Conservation (phyloP, 1,140 invertebrate genomes). For the Andrena cerasifolii region DNA sequence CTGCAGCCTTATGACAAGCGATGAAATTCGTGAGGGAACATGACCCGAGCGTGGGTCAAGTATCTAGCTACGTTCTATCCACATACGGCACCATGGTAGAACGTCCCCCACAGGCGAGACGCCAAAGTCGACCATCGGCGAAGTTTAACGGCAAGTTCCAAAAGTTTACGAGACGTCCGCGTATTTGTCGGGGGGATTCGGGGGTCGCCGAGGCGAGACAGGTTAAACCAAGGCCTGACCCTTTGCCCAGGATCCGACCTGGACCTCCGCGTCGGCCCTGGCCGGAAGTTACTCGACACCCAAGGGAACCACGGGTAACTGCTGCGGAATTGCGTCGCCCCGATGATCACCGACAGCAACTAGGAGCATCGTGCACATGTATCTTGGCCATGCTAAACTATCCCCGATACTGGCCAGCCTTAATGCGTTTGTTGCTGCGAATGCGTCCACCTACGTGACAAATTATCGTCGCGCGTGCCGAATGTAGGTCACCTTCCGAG, state of each 20-base stretch:
- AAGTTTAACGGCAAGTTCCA: constrained; percentile 37
- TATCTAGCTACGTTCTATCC: not conserved
- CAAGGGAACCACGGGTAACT: constrained; percentile 25
- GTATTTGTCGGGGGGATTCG: constrained; percentile 40
- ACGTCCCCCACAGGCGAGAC: not conserved
- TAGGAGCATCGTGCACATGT: not conserved
- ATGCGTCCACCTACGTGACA: not conserved
- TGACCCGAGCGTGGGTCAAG: too few species aligned
- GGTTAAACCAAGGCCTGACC: constrained; percentile 37
- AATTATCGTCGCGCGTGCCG: not conserved
- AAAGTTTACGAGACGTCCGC: constrained; percentile 48
- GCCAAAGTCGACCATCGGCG: constrained; percentile 27
- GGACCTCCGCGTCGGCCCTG: not conserved
- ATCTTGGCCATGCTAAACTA: not conserved
- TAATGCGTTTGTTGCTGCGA: not conserved
- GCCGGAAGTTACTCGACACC: constrained; percentile 30
- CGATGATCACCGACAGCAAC: constrained; percentile 27
- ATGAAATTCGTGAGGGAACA: too few species aligned
- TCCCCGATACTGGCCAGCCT: not conserved
- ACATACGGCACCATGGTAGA: not conserved
- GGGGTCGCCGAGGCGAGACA: constrained; percentile 19
- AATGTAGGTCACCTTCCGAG: not conserved
- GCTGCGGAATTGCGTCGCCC: constrained; percentile 23
- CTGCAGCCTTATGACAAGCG: too few species aligned
- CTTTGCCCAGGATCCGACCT: constrained; percentile 6